Evolutionary conservation across 53 echinoderm and acorn worm species (phyloP).

Genomic region (Echinometra lucunter): DNA sequence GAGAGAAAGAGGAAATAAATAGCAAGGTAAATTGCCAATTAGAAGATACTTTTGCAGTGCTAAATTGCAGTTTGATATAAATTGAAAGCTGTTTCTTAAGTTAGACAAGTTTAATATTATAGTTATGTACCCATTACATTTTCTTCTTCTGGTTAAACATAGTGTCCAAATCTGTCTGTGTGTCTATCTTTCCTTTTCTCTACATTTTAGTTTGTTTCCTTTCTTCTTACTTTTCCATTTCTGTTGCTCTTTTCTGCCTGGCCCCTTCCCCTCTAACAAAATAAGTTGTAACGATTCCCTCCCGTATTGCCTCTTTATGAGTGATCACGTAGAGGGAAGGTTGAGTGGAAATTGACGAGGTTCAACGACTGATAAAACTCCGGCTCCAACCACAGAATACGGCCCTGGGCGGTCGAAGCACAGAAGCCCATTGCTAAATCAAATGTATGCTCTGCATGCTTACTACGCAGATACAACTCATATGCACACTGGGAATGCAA

Average conservation of each 20-base stretch:
- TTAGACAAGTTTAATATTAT: background rate
- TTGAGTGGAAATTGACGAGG: constrained; percentile 51
- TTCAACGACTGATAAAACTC: constrained; percentile 62
- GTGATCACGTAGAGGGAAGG: constrained; percentile 19
- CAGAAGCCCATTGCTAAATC: constrained; percentile 34
- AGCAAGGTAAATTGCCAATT: too few species aligned
- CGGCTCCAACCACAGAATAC: constrained; percentile 52
- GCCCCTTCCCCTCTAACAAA: background rate
- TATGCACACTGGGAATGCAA: background rate
- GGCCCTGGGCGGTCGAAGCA: constrained; percentile 30
- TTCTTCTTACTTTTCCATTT: background rate
- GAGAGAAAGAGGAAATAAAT: background rate
- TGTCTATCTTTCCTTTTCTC: background rate
- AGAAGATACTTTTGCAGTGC: too few species aligned
- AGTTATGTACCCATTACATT: background rate
- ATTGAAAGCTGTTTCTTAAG: too few species aligned
- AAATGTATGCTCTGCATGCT: constrained; percentile 9
- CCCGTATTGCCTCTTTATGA: constrained; percentile 25
- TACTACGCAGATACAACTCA: constrained; percentile 4
- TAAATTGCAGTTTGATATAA: too few species aligned
- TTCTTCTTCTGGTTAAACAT: background rate
- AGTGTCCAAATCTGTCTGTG: background rate
- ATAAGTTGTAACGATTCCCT: background rate
- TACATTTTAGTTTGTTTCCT: background rate
- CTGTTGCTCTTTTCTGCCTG: too few species aligned